Base-by-base conservation (phyloP, 2,113 vertebrate species). In the Gasterosteus aculeatus region DNA sequence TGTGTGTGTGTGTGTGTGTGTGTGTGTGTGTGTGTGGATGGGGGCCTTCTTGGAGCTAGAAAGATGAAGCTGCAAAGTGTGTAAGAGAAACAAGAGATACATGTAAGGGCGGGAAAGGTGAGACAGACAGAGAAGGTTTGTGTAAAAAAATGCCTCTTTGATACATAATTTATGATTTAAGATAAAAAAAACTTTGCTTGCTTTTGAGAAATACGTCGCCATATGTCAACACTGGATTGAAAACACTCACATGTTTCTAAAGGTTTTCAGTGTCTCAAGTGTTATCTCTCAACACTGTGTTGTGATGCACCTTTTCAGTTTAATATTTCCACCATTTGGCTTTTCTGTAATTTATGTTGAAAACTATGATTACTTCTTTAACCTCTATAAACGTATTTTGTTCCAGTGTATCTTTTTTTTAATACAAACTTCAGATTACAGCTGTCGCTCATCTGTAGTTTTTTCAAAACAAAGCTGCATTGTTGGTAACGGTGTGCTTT, bases 61-160 rank as follows among this genome's bases (percentile, higher is more conserved):
- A 70, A 74, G 69, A 76, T 75, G 57, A 81, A 75, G 75, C 65
- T 62, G 66, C 46, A 80, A 72, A 79, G 54, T 69, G 70, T 77
- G 59, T 62, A 9, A 59, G 31, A 42, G 47, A 60, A 68, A 78
- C 26, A 67, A 35, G 63, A 29, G 62, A 26, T 49, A 75, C 78
- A 81, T 72, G 82, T 86, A 58, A 79, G n/a, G 39, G 53, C 73
- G 66, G 47, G 31, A 61, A 35, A 56, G 77, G 63, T 47, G 38
- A 60, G 18, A 77, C 22, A 39, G 70, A 69, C n/a, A 0, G 26
- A 38, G 26, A 78, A 56, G 46, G 62, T 64, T 56, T 35, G 51
- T 22, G 10, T 63, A 42, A 69, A 72, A 58, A 72, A 22, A 69
- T 46, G 31, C 1, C n/a, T 10, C 35, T 47, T 47, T 78, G 12